phyloP scores from a whole-genome alignment of 2,888 invertebrate genomes.

The Diploptera punctata region DNA sequence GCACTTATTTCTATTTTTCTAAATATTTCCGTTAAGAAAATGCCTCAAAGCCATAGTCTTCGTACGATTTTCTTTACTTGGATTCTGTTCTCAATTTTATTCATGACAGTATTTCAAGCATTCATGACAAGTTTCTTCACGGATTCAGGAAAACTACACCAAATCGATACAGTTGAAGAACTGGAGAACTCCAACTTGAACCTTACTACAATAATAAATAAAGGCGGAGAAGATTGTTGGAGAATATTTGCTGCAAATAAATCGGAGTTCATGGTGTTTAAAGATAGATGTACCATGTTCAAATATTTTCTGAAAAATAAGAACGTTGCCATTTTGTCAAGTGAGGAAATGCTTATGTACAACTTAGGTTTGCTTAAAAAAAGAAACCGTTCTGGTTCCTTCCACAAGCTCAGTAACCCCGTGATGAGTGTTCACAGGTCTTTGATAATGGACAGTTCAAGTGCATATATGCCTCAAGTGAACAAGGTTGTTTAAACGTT shows the following conservation, averaged over 20 bases:
- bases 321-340: no score
- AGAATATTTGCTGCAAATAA: no score
- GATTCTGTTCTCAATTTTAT: neutral
- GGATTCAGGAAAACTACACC: neutral
- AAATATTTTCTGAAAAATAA: neutral
- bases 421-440: neutral
- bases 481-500: neutral
- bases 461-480: neutral
- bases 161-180: neutral
- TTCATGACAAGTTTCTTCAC: conserved; percentile 1
- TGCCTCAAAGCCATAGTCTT: neutral
- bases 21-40: neutral
- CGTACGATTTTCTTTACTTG: neutral
- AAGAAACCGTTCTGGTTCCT: no score
- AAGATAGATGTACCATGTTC: no score
- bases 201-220: no score
- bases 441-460: neutral
- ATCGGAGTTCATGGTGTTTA: no score
- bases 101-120: neutral
- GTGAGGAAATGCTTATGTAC: no score
- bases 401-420: no score
- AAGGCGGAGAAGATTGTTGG: no score
- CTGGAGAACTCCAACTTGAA: neutral
- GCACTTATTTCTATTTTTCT: neutral
- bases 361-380: no score